phyloP scores from a whole-genome alignment of 2,797 vertebrate genomes.

The Gallinago solitaria region DNA sequence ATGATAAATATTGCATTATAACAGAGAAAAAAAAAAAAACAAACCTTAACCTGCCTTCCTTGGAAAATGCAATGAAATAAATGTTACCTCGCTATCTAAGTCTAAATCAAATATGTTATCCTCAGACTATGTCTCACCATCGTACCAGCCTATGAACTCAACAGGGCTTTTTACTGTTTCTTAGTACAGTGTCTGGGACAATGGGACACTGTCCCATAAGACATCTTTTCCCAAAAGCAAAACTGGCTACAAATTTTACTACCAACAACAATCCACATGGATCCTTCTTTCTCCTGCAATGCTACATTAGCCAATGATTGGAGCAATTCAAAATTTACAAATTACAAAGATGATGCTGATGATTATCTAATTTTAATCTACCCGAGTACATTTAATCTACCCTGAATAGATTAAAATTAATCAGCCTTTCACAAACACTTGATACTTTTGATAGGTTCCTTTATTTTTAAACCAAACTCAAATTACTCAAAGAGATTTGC shows the following conservation, averaged over 20 bases:
- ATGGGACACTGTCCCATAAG: background rate
- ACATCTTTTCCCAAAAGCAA: background rate
- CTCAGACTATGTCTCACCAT: background rate
- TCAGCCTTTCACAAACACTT: constrained; percentile 16
- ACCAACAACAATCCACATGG: background rate
- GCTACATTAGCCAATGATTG: background rate
- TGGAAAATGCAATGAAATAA: background rate
- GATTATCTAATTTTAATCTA: constrained; percentile 41
- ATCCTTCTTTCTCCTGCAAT: background rate
- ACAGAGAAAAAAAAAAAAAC: background rate
- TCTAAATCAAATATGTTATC: background rate
- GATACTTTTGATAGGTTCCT: background rate
- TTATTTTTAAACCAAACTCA: background rate
- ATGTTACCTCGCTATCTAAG: background rate
- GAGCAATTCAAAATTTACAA: constrained; percentile 10
- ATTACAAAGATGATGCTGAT: constrained; percentile 1
- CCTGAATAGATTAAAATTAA: constrained; percentile 35
- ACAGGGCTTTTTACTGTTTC: background rate
- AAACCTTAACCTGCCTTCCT: background rate
- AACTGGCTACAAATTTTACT: background rate
- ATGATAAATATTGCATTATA: background rate
- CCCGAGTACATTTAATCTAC: background rate
- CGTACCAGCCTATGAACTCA: background rate
- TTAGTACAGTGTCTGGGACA: background rate
- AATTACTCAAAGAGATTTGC: background rate